Evolutionary conservation across 37 sponge, comb jelly and placozoan genomes (phyloP).

Genomic region (Halichondria panicea): DNA sequence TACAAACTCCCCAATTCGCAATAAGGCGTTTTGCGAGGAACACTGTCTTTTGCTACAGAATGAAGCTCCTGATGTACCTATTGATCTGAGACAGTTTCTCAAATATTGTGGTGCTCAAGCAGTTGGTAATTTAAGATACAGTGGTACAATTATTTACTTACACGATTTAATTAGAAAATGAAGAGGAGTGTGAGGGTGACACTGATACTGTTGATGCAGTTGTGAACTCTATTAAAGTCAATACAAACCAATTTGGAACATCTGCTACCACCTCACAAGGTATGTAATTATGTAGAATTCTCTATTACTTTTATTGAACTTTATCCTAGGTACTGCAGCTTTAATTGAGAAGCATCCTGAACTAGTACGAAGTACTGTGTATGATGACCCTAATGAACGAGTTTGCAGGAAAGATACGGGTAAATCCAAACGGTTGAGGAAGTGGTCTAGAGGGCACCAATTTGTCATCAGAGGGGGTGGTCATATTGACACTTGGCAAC

Average conservation of each 20-base stretch:
- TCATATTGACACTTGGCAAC: slow-evolving; percentile 30
- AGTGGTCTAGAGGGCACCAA: slow-evolving; percentile 39
- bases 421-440: neutral
- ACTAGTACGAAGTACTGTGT: neutral
- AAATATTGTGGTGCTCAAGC: slow-evolving; percentile 22
- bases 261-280: slow-evolving; percentile 31
- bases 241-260: neutral
- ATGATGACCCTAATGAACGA: neutral
- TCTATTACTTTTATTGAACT: neutral
- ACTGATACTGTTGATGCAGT: slow-evolving; percentile 3
- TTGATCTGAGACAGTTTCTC: slow-evolving; percentile 24
- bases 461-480: slow-evolving; percentile 29
- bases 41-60: slow-evolving; percentile 32
- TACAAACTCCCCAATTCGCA: slow-evolving; percentile 13
- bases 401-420: slow-evolving; percentile 23
- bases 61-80: slow-evolving; percentile 31
- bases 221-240: neutral
- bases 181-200: neutral
- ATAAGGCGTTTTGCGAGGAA: slow-evolving; percentile 36
- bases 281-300: slow-evolving; percentile 2
- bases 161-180: neutral
- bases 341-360: slow-evolving; percentile 1
- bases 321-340: neutral
- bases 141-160: neutral
- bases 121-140: neutral